A percentile compares a stretch with the other conserved stretches of the same genome.
phyloP scores from a whole-genome alignment of 2,888 invertebrate species.

The Lingula anatina region DNA sequence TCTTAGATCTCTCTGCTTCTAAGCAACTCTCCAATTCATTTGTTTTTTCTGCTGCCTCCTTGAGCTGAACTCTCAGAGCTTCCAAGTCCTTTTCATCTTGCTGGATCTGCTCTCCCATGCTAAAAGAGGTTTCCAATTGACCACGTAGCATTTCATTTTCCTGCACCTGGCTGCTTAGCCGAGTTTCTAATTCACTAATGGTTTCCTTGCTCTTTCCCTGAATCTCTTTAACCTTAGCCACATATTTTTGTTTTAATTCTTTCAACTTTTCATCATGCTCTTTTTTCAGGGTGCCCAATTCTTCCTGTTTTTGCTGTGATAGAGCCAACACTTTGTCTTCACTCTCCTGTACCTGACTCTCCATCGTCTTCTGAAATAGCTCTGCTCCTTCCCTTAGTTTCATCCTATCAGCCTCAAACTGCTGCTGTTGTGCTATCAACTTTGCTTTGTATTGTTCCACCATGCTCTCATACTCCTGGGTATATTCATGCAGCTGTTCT shows the following conservation, averaged over 20 bases:
- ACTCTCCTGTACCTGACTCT: slow-evolving; percentile 22
- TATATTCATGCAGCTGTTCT: slow-evolving; percentile 33
- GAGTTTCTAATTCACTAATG: slow-evolving; percentile 2
- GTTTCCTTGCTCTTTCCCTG: slow-evolving; percentile 17
- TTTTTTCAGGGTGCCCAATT: slow-evolving; percentile 17
- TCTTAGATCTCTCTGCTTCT: slow-evolving; percentile 4
- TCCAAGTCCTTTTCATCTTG: too few species aligned
- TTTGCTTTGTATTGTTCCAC: slow-evolving; percentile 25
- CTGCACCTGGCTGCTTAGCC: background rate
- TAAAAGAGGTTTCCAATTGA: too few species aligned
- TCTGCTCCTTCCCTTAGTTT: slow-evolving; percentile 16
- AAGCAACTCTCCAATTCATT: slow-evolving; percentile 5
- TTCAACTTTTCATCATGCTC: slow-evolving; percentile 23
- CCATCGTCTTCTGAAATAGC: slow-evolving; percentile 20
- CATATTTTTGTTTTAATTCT: slow-evolving; percentile 34
- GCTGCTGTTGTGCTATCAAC: slow-evolving; percentile 23
- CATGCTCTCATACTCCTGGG: slow-evolving; percentile 32
- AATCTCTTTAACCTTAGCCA: slow-evolving; percentile 32
- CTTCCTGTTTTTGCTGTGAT: slow-evolving; percentile 13
- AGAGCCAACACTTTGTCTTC: slow-evolving; percentile 16
- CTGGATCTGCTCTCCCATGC: too few species aligned
- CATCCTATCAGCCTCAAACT: slow-evolving; percentile 10
- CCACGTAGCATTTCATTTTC: too few species aligned
- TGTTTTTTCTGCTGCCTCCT: slow-evolving; percentile 5
- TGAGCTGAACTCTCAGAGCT: too few species aligned